phyloP scores from a whole-genome alignment of 92 coral and sea anemone genomes.

The Bergia puertoricense region DNA sequence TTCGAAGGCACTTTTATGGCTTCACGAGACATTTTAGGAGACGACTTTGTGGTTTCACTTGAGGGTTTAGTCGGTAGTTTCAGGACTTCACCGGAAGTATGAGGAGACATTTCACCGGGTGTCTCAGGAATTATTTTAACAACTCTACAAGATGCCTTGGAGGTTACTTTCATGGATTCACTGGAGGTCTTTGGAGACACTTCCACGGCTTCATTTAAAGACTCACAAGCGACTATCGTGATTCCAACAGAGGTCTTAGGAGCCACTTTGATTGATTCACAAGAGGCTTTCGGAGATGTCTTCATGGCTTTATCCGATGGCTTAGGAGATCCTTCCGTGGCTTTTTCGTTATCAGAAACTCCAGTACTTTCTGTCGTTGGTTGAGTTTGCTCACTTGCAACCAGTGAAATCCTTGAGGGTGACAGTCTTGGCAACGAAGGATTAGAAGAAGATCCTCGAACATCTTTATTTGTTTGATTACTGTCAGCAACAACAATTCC shows the following conservation, averaged over 20 bases:
- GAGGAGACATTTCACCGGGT: constrained; percentile 13
- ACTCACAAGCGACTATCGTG: constrained; percentile 10
- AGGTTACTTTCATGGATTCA: constrained; percentile 19
- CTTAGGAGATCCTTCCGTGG: background rate
- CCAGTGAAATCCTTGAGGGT: constrained; percentile 26
- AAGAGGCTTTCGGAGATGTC: constrained; percentile 23
- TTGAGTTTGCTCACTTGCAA: constrained; percentile 15
- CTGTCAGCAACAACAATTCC: background rate
- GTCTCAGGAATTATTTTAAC: constrained; percentile 24
- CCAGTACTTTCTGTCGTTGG: background rate
- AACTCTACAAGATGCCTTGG: constrained; percentile 25
- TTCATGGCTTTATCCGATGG: constrained; percentile 9
- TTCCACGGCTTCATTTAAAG: constrained; percentile 4
- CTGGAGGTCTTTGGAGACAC: constrained; percentile 22
- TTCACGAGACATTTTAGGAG: constrained; percentile 37
- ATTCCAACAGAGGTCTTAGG: constrained; percentile 2
- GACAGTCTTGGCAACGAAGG: constrained; percentile 25
- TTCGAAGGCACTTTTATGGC: constrained; percentile 31
- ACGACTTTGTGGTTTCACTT: constrained; percentile 7
- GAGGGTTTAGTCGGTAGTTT: constrained; percentile 25
- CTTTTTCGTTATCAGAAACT: background rate
- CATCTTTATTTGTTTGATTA: background rate
- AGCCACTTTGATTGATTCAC: constrained; percentile 15
- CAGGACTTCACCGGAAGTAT: background rate
- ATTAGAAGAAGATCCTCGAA: background rate